Evolutionary conservation across 2,113 vertebrate species (phyloP).

Genomic region (Bufo gargarizans): DNA sequence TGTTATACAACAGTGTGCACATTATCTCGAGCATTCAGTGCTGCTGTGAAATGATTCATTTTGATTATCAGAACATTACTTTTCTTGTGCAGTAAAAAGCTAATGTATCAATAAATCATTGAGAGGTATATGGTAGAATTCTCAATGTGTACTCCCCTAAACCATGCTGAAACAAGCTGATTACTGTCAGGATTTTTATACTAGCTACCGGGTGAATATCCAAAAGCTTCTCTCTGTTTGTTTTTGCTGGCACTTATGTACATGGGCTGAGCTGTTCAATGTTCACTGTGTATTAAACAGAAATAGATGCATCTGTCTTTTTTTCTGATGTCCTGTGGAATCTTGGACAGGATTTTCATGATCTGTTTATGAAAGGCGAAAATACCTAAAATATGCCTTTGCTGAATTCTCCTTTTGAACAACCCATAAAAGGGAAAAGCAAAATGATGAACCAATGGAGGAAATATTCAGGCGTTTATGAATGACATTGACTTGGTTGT

Average conservation of each 20-base stretch:
- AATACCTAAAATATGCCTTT: constrained; percentile 49
- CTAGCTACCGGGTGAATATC: constrained; percentile 10
- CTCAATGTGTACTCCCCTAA: not conserved
- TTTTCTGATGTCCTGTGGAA: constrained; percentile 49
- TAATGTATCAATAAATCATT: constrained; percentile 44
- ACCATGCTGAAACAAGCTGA: not conserved
- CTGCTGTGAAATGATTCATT: constrained; percentile 48
- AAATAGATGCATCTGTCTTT: constrained; percentile 39
- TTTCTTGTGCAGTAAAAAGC: constrained; percentile 35
- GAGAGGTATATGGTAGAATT: not conserved
- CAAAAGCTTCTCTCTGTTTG: constrained; percentile 30
- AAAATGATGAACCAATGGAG: constrained; percentile 10
- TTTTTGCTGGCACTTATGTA: constrained; percentile 25
- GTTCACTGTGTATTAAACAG: constrained; percentile 40
- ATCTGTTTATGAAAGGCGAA: constrained; percentile 54
- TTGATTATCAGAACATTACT: constrained; percentile 3
- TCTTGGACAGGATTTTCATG: constrained; percentile 48
- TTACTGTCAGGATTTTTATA: constrained; percentile 32
- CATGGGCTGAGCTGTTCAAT: not conserved
- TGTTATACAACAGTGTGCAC: constrained; percentile 14
- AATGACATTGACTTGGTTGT: not conserved
- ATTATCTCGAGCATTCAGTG: constrained; percentile 10
- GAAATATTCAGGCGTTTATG: not conserved
- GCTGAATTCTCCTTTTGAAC: constrained; percentile 8
- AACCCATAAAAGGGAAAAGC: constrained; percentile 45